Conservation (phyloP, 2,797 vertebrate species). For the Phalanger gymnotis region DNA sequence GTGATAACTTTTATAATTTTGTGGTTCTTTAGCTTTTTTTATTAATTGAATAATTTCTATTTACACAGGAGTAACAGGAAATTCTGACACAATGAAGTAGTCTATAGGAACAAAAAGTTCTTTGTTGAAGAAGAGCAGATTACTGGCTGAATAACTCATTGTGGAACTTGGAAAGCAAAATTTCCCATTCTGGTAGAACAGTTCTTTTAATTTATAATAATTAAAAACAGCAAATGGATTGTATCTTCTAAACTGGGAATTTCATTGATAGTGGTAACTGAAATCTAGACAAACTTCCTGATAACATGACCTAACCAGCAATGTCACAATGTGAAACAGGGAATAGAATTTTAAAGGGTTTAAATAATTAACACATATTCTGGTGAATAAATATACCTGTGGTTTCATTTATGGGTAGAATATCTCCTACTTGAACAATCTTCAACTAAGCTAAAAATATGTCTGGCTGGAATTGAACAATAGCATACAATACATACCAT, state of each 20-base stretch:
- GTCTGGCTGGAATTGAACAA: conserved; percentile 60
- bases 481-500: conserved; percentile 15
- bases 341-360: conserved; percentile 65
- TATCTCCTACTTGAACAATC: conserved; percentile 62
- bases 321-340: conserved; percentile 27
- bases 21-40: conserved; percentile 76
- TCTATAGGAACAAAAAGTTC: conserved; percentile 52
- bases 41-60: conserved; percentile 80
- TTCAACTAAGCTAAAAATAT: conserved; percentile 70
- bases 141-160: conserved; percentile 41
- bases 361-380: conserved; percentile 61
- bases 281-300: conserved; percentile 63
- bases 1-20: conserved; percentile 73
- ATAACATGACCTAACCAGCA: conserved; percentile 58
- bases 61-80: conserved; percentile 55
- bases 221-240: conserved; percentile 63
- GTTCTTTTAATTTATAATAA: conserved; percentile 51
- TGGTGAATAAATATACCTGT: conserved; percentile 69
- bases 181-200: neutral
- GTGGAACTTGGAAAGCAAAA: neutral
- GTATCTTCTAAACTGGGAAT: conserved; percentile 59
- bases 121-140: conserved; percentile 8
- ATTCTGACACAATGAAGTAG: conserved; percentile 64
- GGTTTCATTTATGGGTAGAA: conserved; percentile 71
- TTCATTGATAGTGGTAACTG: conserved; percentile 45